Evolutionary conservation across 1,140 invertebrate species (phyloP).

Genomic region (Bombus confusus): DNA sequence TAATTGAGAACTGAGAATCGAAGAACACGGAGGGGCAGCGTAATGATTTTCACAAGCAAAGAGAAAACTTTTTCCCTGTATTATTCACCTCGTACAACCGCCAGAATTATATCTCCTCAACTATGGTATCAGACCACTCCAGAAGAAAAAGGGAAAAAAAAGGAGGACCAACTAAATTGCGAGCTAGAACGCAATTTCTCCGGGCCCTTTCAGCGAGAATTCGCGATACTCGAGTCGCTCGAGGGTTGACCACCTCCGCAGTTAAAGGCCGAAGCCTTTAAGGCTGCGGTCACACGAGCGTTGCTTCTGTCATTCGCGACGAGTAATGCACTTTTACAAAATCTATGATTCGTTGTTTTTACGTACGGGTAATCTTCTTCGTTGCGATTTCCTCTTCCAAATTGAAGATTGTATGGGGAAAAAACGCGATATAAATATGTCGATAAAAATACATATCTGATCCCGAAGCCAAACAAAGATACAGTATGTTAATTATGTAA

Average conservation of each 20-base stretch:
- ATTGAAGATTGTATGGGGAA: too few species aligned
- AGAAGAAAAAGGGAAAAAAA: not conserved
- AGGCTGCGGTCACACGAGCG: constrained; percentile 6
- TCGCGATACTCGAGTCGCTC: constrained; percentile 1
- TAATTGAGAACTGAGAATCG: not conserved
- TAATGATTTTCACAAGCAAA: not conserved
- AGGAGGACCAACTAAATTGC: not conserved
- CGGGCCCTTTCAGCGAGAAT: not conserved
- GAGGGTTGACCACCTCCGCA: not conserved
- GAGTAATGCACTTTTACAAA: not conserved
- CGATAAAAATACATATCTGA: too few species aligned
- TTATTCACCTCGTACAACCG: not conserved
- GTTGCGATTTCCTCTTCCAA: too few species aligned
- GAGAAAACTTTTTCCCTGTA: not conserved
- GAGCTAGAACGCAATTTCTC: constrained; percentile 2
- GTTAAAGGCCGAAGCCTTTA: constrained; percentile 41
- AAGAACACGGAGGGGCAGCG: not conserved
- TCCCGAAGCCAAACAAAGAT: too few species aligned
- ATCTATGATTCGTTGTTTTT: not conserved
- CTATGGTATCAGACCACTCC: not conserved
- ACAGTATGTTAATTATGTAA: too few species aligned
- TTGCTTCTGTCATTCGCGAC: not conserved
- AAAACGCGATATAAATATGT: too few species aligned
- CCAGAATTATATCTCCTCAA: not conserved
- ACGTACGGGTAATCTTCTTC: too few species aligned